These are phyloP conservation scores for Platyrinchus mystaceus DNA, from an alignment of 2,797 vertebrate genomes.

Conservation along the genomic window DNA sequence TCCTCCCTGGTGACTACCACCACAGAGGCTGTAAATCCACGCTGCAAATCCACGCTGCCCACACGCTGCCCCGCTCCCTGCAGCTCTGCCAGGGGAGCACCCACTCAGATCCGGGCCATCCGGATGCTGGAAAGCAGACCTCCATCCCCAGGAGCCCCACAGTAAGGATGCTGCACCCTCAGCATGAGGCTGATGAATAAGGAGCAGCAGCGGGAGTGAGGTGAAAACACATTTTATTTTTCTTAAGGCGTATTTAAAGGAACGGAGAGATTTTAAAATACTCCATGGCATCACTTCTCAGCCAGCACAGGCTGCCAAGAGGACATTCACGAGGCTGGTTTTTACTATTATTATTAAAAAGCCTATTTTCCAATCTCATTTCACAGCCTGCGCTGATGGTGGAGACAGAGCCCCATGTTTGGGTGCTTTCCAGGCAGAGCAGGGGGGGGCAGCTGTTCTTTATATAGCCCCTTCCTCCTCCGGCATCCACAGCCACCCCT, in stretches of 20 bases:
- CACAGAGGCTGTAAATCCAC: background rate
- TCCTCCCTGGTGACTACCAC: background rate
- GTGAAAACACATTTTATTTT: background rate
- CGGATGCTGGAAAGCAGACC: background rate
- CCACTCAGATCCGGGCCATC: background rate
- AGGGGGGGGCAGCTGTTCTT: background rate
- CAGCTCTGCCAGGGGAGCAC: background rate
- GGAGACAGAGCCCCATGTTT: slow-evolving; percentile 16
- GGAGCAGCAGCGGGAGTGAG: background rate
- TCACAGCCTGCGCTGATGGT: slow-evolving; percentile 21
- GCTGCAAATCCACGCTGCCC: background rate
- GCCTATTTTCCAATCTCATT: slow-evolving; percentile 36
- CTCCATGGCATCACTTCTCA: slow-evolving; percentile 22
- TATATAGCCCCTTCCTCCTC: background rate
- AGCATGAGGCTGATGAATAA: background rate
- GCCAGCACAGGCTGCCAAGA: slow-evolving; percentile 43
- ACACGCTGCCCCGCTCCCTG: background rate
- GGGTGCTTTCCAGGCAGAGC: slow-evolving; percentile 32
- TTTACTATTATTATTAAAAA: slow-evolving; percentile 60
- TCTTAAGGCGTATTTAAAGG: background rate
- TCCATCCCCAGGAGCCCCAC: background rate
- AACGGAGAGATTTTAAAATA: slow-evolving; percentile 26
- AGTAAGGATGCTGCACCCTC: background rate
- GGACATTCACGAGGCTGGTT: slow-evolving; percentile 4
- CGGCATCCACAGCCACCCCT: background rate